These are phyloP conservation scores for Dicrurus megarhynchus DNA, from an alignment of 2,113 vertebrate genomes.

Conservation along the genomic window DNA sequence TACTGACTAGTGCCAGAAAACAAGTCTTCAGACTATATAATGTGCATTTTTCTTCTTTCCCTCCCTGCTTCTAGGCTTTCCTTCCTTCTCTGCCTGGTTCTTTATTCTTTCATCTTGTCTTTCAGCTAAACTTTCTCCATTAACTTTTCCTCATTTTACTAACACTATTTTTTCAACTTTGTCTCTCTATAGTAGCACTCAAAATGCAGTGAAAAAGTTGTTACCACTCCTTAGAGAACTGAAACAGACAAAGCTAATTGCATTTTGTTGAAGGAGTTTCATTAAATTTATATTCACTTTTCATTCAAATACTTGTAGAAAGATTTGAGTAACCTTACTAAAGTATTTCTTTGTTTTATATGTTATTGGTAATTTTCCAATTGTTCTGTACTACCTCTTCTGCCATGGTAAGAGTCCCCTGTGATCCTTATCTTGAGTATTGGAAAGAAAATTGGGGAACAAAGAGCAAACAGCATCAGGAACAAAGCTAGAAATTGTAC, in stretches of 20 bases:
- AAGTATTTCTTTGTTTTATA: not conserved
- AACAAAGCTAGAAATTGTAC: not conserved
- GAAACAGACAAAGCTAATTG: not conserved
- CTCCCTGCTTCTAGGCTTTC: not conserved
- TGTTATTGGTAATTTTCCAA: not conserved
- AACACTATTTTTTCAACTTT: not conserved
- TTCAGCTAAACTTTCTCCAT: not conserved
- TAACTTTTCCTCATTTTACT: not conserved
- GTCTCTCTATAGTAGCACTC: not conserved
- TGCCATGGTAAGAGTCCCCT: accelerated
- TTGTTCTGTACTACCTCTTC: not conserved
- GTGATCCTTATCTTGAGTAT: not conserved
- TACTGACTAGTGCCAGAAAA: not conserved
- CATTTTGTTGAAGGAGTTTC: not conserved
- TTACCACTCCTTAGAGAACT: not conserved
- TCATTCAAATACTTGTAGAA: not conserved
- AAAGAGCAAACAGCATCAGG: not conserved
- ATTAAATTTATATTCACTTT: not conserved
- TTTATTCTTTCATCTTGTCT: not conserved
- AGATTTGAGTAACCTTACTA: not conserved
- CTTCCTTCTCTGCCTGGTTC: not conserved
- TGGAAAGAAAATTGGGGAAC: not conserved
- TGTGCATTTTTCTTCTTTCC: not conserved
- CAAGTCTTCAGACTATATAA: not conserved
- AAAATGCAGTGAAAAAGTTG: not conserved